Conservation (phyloP, 2,888 invertebrate species). For the Perithous albicinctus region DNA sequence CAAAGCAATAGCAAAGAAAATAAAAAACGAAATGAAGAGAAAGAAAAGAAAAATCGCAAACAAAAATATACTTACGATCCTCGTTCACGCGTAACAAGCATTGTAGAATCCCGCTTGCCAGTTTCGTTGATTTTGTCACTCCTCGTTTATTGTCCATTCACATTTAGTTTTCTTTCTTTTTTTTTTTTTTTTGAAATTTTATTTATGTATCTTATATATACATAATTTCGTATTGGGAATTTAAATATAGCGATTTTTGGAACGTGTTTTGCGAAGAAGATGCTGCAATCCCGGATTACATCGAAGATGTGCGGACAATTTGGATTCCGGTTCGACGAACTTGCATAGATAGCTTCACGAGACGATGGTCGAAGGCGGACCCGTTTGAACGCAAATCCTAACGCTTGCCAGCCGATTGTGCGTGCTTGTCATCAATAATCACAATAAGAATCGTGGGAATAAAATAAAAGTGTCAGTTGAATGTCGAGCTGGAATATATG, state of each 20-base stretch:
- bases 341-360: background rate
- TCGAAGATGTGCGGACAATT: slow-evolving; percentile 24
- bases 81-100: slow-evolving; percentile 61
- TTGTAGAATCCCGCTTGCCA: slow-evolving; percentile 65
- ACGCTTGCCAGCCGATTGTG: slow-evolving; percentile 42
- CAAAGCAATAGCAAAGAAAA: slow-evolving; percentile 43
- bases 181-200: too few relatives aligned
- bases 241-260: slow-evolving; percentile 9
- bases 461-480: slow-evolving; percentile 10
- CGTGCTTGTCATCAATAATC: slow-evolving; percentile 35
- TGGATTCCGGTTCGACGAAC: slow-evolving; percentile 2
- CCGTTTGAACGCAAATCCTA: slow-evolving; percentile 36
- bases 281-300: slow-evolving; percentile 26
- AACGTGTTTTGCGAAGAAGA: slow-evolving; percentile 24
- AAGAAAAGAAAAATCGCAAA: slow-evolving; percentile 17
- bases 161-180: too few relatives aligned
- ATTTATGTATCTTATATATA: slow-evolving; percentile 24
- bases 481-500: slow-evolving; percentile 26
- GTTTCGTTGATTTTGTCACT: slow-evolving; percentile 57
- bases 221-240: background rate
- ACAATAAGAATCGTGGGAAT: slow-evolving; percentile 20
- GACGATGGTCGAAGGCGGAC: background rate
- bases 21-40: slow-evolving; percentile 32
- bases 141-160: slow-evolving; percentile 56
- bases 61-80: slow-evolving; percentile 36